A percentile compares a stretch with the other conserved stretches of the same genome.
Evolutionary conservation across 2,888 invertebrate species (phyloP).

Genomic region (Rugalucina vietnamica): DNA sequence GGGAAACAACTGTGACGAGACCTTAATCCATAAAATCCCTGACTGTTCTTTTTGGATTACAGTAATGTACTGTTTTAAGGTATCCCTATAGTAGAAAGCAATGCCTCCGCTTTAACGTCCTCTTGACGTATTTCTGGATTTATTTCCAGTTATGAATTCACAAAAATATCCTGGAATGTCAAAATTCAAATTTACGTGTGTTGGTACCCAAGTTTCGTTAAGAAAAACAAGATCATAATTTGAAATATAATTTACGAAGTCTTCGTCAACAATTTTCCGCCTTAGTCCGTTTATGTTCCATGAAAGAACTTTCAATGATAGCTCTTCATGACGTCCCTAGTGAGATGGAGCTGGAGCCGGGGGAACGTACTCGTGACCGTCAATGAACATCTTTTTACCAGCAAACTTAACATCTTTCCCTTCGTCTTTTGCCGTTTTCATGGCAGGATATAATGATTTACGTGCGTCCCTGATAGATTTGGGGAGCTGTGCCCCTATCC

Average conservation of each 20-base stretch:
- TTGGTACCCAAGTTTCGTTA: conserved; percentile 2
- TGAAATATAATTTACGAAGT: neutral
- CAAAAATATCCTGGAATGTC: neutral
- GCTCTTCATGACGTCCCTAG: neutral
- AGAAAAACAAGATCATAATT: conserved; percentile 10
- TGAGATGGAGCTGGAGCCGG: neutral
- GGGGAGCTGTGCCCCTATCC: conserved; percentile 34
- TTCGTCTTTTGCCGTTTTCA: neutral
- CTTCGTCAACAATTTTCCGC: neutral
- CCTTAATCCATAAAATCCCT: neutral
- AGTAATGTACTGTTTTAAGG: neutral
- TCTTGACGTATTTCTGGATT: neutral
- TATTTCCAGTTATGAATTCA: neutral
- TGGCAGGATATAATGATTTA: neutral
- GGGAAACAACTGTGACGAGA: neutral
- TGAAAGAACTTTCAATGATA: neutral
- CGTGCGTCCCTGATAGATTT: conserved; percentile 15
- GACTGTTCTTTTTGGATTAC: neutral
- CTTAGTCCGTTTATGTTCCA: neutral
- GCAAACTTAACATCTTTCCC: neutral
- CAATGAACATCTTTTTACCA: neutral
- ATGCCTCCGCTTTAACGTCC: neutral
- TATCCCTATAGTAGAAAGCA: neutral
- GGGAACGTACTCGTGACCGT: neutral
- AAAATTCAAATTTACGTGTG: neutral